Percentiles rank a stretch among this genome's conserved stretches.
phyloP scores from a whole-genome alignment of 30 jellyfish, hydroid and myxozoan genomes.

The Thelohanellus kitauei region DNA sequence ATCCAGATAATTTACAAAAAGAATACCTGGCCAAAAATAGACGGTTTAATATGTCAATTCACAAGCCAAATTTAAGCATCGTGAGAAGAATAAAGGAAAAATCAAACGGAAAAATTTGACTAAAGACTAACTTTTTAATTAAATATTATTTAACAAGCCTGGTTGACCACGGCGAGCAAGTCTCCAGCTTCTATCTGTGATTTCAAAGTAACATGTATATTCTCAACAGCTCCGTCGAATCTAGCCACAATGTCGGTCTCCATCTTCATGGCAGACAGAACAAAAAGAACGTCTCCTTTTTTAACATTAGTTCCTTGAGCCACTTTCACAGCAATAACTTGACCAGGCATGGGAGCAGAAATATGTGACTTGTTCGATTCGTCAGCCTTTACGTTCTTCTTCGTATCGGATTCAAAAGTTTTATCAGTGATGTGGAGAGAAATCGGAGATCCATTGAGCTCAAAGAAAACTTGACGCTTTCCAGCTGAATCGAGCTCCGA shows the following conservation, averaged over 20 bases:
- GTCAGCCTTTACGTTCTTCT: neutral
- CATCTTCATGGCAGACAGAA: conserved; percentile 88
- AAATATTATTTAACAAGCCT: no score
- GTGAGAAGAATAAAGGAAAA: no score
- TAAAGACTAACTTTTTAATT: no score
- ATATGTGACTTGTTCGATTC: neutral
- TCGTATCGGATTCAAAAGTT: neutral
- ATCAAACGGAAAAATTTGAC: no score
- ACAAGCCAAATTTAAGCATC: no score
- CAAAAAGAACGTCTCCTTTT: conserved; percentile 63
- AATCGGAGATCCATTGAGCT: neutral
- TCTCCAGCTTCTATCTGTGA: conserved; percentile 54
- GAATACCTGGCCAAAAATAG: no score
- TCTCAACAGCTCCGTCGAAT: conserved; percentile 26
- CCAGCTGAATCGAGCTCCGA: neutral
- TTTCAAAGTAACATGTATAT: conserved; percentile 24
- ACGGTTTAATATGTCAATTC: no score
- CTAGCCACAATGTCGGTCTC: conserved; percentile 87
- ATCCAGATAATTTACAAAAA: no score
- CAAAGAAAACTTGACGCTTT: neutral
- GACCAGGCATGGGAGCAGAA: neutral
- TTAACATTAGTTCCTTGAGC: conserved; percentile 32
- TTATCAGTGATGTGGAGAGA: neutral
- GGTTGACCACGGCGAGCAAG: no score
- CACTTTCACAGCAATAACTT: neutral